phyloP scores from a whole-genome alignment of 2,113 vertebrate species.

The Scytalopus superciliaris region DNA sequence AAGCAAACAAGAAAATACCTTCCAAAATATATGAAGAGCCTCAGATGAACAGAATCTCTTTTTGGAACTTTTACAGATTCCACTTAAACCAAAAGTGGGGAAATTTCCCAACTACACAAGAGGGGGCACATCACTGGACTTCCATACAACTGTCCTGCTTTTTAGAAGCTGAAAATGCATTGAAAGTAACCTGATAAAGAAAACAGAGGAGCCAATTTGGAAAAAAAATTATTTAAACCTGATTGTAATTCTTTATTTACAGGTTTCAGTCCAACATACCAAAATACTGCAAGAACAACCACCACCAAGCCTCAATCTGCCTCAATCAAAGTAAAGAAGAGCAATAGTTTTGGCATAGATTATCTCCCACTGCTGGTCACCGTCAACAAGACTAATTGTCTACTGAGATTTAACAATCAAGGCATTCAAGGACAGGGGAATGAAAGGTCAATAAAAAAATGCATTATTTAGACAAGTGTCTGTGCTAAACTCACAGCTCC shows the following conservation, averaged over 20 bases:
- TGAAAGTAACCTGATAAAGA: not conserved
- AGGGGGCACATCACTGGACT: not conserved
- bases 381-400: slow-evolving; percentile 22
- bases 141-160: not conserved
- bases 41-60: not conserved
- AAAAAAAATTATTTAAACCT: not conserved
- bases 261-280: not conserved
- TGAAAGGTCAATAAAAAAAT: slow-evolving; percentile 6
- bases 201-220: not conserved
- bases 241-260: not conserved
- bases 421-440: not conserved
- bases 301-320: not conserved
- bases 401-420: slow-evolving; percentile 12
- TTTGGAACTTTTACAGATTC: not conserved
- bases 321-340: not conserved
- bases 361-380: not conserved
- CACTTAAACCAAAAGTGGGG: not conserved
- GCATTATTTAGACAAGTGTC: not conserved
- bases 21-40: not conserved
- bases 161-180: not conserved
- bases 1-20: not conserved
- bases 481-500: not conserved
- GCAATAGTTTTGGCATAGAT: not conserved
- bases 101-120: not conserved
- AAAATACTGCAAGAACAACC: not conserved